Evolutionary conservation across 64 coral and sea anemone genomes (phyloP).

Genomic region (Montipora cactus): DNA sequence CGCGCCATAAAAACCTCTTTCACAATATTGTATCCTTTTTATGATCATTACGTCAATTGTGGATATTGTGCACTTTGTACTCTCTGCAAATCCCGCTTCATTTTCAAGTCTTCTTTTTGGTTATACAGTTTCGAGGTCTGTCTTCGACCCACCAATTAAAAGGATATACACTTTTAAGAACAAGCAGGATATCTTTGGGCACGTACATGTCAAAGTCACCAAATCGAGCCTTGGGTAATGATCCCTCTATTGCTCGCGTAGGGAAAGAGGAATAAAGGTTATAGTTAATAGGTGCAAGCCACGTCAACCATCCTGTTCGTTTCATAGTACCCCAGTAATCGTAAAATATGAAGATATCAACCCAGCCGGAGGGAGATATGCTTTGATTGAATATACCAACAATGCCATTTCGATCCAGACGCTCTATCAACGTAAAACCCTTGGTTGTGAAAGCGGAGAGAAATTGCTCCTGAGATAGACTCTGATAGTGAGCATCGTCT

Average conservation of each 20-base stretch:
- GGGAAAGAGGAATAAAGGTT: conserved; percentile 65
- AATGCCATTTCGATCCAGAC: background rate
- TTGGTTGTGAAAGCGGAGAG: conserved; percentile 10
- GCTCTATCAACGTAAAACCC: background rate
- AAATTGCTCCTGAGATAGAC: conserved; percentile 13
- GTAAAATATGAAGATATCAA: conserved; percentile 82
- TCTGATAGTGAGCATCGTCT: conserved; percentile 1
- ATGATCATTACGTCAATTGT: background rate
- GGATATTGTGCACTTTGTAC: no score
- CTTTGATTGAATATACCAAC: background rate
- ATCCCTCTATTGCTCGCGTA: conserved; percentile 41
- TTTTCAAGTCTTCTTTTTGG: no score
- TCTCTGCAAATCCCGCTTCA: no score
- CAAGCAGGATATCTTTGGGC: conserved; percentile 56
- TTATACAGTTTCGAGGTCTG: background rate
- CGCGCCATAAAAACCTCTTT: no score
- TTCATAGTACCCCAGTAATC: conserved; percentile 70
- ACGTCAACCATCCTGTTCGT: conserved; percentile 59
- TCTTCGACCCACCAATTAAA: conserved; percentile 81
- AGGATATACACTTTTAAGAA: conserved; percentile 79
- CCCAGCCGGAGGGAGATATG: conserved; percentile 12
- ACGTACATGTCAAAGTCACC: conserved; percentile 70
- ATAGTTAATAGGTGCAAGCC: conserved; percentile 64
- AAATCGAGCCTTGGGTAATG: conserved; percentile 62
- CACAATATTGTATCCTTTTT: no score